Conservation (phyloP, 2,113 vertebrate genomes). For the Motacilla alba region DNA sequence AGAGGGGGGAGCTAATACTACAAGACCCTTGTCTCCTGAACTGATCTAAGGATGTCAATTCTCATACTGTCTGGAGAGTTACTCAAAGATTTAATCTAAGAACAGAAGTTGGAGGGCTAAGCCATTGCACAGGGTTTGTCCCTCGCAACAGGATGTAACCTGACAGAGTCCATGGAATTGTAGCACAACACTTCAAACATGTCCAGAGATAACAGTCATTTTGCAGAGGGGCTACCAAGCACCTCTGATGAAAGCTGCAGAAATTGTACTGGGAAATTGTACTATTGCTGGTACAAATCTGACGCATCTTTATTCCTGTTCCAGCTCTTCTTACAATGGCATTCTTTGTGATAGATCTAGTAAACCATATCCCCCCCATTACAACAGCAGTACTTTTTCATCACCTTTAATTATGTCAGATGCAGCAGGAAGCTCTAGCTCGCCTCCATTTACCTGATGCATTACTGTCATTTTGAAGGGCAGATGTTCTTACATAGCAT, state of each 20-base stretch:
- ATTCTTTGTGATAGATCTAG: neutral
- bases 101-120: neutral
- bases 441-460: constrained; percentile 58
- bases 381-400: constrained; percentile 29
- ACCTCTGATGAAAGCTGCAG: constrained; percentile 38
- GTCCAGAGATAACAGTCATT: constrained; percentile 47
- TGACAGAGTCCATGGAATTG: neutral
- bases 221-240: neutral
- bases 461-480: constrained; percentile 58
- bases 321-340: neutral
- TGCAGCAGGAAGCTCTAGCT: constrained; percentile 1
- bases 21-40: neutral
- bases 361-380: neutral
- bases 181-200: neutral
- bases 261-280: neutral
- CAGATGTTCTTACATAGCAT: constrained; percentile 44
- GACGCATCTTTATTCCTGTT: neutral
- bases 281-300: neutral
- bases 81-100: neutral
- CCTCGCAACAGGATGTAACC: neutral
- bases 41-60: neutral
- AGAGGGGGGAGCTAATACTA: neutral
- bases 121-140: neutral
- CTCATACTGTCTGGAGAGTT: neutral
- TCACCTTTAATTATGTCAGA: constrained; percentile 51